Evolutionary conservation across 2,888 invertebrate genomes (phyloP), one percentile per base, ranked within the genome.

Genomic region (Zelleria hepariella): DNA sequence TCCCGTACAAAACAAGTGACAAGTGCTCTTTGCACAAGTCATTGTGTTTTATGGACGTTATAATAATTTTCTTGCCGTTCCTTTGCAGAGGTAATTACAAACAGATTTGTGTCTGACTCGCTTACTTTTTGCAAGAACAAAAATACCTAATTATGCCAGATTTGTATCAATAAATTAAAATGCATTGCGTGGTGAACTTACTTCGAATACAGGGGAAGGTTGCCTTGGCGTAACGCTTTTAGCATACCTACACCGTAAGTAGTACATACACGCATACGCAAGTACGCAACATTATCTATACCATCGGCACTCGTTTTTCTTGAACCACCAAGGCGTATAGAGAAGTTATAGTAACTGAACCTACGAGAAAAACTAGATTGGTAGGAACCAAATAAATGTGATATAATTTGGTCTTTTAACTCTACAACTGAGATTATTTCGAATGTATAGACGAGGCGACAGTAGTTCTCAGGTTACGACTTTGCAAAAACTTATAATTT

Each of bases 261-360:
- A 6, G n/a, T 23, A 24, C 23, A 55, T 5, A 18, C 27, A 55
- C 32, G 15, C 27, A 18, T 32, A 32, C 20, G 20, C 20, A 21
- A 8, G 53, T 32, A 55, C 18, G 32, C 55, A 24, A 18, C 32
- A 8, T 20, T 55, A 27, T 55, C 32, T 21, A 20, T 42, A 42
- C 8, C 55, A 55, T 55, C 55, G 55, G 27, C 55, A 55, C 27
- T 32, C 32, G 55, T 55, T 55, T 55, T 55, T 55, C 55, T 55
- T 55, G n/a, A 53, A 25, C 24, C 21, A 55, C 21, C 27, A 21
- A 10, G 53, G 8, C 21, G 23, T 25, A 26, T 54, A 26, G 20
- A 10, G 55, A 21, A 55, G 32, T 3, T 55, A 32, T 21, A 55
- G 55, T 20, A 10, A 49, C 49, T 7, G 48, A 32, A 5, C n/a